phyloP scores from a whole-genome alignment of 2,113 vertebrate genomes.

The Bungarus multicinctus region DNA sequence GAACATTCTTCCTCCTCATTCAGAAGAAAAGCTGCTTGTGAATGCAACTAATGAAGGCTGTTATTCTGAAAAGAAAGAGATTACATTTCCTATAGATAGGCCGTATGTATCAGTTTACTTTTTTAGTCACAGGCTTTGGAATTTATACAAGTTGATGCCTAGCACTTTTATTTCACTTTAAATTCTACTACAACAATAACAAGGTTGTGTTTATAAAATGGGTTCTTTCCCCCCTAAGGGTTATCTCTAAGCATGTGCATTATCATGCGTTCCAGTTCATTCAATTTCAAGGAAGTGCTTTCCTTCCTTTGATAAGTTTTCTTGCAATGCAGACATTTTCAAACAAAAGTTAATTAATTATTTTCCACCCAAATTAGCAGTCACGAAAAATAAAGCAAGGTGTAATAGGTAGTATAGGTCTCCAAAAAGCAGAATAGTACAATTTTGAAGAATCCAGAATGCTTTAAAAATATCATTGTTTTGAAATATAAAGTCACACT shows the following conservation, averaged over 20 bases:
- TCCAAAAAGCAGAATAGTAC: background rate
- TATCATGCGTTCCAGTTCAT: conserved; percentile 22
- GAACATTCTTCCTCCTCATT: background rate
- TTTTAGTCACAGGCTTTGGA: conserved; percentile 27
- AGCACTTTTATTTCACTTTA: conserved; percentile 7
- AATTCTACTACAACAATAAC: conserved; percentile 13
- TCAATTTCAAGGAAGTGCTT: conserved; percentile 5
- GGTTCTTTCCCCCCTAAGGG: background rate
- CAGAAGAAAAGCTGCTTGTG: conserved; percentile 20
- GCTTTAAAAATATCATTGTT: background rate
- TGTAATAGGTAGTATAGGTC: background rate
- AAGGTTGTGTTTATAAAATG: conserved; percentile 18
- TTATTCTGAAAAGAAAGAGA: conserved; percentile 43
- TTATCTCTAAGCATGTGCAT: conserved; percentile 22
- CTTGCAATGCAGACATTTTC: conserved; percentile 1
- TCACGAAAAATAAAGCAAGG: background rate
- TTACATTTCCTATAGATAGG: conserved; percentile 41
- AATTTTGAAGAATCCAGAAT: background rate
- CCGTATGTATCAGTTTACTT: conserved; percentile 31
- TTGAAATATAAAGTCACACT: background rate
- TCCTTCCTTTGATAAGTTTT: conserved; percentile 11
- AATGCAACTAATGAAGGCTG: conserved; percentile 27
- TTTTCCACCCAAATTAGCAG: background rate
- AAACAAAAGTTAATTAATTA: conserved; percentile 2
- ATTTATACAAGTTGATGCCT: conserved; percentile 4